These are phyloP conservation scores for Leptopilina boulardi DNA, from an alignment of 1,140 invertebrate genomes.

Conservation along the genomic window DNA sequence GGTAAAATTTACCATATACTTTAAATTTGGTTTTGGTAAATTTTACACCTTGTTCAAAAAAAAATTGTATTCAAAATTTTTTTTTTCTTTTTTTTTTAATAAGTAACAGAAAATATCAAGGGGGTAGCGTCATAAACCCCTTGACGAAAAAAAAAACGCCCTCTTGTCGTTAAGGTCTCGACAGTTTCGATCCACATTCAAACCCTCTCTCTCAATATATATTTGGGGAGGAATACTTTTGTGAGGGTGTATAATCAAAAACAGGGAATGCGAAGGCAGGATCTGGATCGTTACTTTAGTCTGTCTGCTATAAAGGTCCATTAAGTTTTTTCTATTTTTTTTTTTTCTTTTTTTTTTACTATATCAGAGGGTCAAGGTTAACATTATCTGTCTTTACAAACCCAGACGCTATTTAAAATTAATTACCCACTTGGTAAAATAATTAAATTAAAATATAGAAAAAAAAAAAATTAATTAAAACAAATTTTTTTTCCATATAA, in stretches of 20 bases:
- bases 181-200: slow-evolving; percentile 38
- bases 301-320: background rate
- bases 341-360: background rate
- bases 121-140: background rate
- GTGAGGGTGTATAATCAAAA: background rate
- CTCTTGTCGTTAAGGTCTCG: slow-evolving; percentile 53
- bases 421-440: background rate
- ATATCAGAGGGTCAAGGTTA: slow-evolving; percentile 35
- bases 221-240: background rate
- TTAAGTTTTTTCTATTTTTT: background rate
- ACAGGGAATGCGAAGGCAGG: background rate
- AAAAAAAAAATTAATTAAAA: no score
- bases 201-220: slow-evolving; percentile 36
- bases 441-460: no score
- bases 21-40: no score
- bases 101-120: no score
- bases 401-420: background rate
- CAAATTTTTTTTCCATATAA: no score
- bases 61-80: no score
- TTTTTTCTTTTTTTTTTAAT: no score
- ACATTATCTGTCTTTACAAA: background rate
- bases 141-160: background rate
- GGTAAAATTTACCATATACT: no score
- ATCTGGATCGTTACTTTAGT: slow-evolving; percentile 25
- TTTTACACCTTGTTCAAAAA: no score